phyloP scores from a whole-genome alignment of 1,140 invertebrate genomes.

The Papilio glaucus region DNA sequence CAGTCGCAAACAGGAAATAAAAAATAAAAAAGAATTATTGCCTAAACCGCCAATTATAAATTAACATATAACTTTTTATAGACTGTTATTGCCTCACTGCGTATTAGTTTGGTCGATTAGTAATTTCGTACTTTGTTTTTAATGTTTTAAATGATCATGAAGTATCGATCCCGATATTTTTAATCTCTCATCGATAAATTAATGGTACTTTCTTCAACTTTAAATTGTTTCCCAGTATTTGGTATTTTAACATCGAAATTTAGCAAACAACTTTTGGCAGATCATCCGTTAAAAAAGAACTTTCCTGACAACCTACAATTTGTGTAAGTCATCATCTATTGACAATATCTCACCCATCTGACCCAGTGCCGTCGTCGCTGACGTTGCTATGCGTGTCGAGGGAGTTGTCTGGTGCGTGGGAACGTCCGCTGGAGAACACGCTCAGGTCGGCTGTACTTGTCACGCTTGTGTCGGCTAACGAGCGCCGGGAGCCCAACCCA shows the following conservation, averaged over 20 bases:
- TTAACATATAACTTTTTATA: neutral
- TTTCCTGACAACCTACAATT: neutral
- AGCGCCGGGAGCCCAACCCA: slow-evolving; percentile 87
- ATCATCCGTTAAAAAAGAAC: no score
- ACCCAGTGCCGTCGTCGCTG: slow-evolving; percentile 87
- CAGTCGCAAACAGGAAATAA: slow-evolving; percentile 16
- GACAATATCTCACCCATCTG: slow-evolving; percentile 82
- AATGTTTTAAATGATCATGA: no score
- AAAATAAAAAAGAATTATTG: slow-evolving; percentile 31
- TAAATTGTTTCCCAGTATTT: no score
- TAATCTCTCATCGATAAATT: no score
- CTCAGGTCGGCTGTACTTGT: slow-evolving; percentile 92
- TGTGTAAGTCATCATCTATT: slow-evolving; percentile 52
- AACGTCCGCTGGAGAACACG: slow-evolving; percentile 90
- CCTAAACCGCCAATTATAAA: slow-evolving; percentile 21
- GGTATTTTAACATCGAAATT: no score
- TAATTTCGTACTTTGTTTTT: no score
- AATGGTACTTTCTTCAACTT: no score
- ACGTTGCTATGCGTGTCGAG: slow-evolving; percentile 90
- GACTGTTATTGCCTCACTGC: neutral
- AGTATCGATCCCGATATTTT: no score
- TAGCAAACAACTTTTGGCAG: no score
- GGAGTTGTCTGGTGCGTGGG: slow-evolving; percentile 89
- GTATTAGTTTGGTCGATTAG: no score
- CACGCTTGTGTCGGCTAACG: slow-evolving; percentile 91